Conservation (phyloP, 1,140 invertebrate genomes). For the Globodera rostochiensis region DNA sequence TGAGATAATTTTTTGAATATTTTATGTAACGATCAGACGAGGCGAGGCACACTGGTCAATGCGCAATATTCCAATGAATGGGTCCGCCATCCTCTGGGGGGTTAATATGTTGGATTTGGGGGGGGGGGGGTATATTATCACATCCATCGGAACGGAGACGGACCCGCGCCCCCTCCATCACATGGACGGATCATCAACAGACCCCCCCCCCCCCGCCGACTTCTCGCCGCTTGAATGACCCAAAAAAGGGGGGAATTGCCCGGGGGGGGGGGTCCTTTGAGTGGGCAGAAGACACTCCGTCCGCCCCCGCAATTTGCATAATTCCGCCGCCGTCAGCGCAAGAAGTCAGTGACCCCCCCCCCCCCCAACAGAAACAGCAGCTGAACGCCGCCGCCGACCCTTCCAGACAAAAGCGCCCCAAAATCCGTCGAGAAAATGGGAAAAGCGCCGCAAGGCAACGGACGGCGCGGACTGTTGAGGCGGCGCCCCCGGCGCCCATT, state of each 20-base stretch:
- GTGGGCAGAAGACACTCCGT: background rate
- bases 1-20: background rate
- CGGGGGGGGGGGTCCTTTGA: too few relatives aligned
- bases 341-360: background rate
- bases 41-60: conserved; percentile 87
- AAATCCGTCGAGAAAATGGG: background rate
- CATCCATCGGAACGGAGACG: background rate
- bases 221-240: conserved; percentile 11
- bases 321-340: background rate
- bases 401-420: background rate
- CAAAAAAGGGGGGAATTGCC: background rate
- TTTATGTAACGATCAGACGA: conserved; percentile 80
- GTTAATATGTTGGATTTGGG: background rate
- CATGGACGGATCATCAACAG: too few relatives aligned
- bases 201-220: background rate
- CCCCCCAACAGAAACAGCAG: too few relatives aligned
- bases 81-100: conserved; percentile 76
- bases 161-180: background rate
- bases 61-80: conserved; percentile 76
- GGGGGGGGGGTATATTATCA: background rate
- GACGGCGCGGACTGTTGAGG: too few relatives aligned
- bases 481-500: too few relatives aligned
- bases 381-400: background rate
- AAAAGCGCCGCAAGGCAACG: too few relatives aligned
- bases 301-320: conserved; percentile 11